Evolutionary conservation across 2,888 invertebrate species (phyloP).

Genomic region (Petrolisthes cinctipes): DNA sequence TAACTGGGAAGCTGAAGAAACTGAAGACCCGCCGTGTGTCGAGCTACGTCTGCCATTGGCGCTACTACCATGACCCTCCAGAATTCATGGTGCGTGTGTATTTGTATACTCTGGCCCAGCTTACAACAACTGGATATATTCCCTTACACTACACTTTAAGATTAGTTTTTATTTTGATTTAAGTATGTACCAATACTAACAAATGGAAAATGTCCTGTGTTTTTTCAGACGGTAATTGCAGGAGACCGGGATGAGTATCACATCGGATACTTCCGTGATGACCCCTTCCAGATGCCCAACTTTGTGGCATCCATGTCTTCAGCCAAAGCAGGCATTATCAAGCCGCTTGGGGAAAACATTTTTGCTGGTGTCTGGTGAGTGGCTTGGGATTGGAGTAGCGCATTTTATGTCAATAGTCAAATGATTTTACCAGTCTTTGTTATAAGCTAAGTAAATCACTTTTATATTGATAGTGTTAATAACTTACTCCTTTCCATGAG

Average conservation of each 20-base stretch:
- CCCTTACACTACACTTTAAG: background rate
- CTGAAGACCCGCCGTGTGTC: conserved; percentile 72
- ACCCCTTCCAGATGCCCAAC: conserved; percentile 79
- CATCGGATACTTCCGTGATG: conserved; percentile 91
- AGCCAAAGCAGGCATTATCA: conserved; percentile 78
- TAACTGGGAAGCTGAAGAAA: conserved; percentile 71
- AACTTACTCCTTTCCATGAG: too few relatives aligned
- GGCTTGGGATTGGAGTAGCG: background rate
- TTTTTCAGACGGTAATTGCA: conserved; percentile 78
- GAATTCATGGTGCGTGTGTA: conserved; percentile 81
- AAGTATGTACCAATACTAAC: background rate
- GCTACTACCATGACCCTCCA: conserved; percentile 94
- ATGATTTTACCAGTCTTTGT: too few relatives aligned
- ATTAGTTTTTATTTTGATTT: background rate
- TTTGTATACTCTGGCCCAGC: background rate
- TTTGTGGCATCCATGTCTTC: conserved; percentile 85
- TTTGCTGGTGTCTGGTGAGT: conserved; percentile 83
- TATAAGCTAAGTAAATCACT: too few relatives aligned
- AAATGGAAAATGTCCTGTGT: conserved; percentile 66
- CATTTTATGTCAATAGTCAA: too few relatives aligned
- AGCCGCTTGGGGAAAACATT: conserved; percentile 81
- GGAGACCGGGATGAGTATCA: conserved; percentile 81
- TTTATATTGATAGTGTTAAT: too few relatives aligned
- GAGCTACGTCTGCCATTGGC: conserved; percentile 83
- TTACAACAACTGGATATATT: background rate